phyloP scores from a whole-genome alignment of 2,888 invertebrate genomes.

The Ectemnius cavifrons region DNA sequence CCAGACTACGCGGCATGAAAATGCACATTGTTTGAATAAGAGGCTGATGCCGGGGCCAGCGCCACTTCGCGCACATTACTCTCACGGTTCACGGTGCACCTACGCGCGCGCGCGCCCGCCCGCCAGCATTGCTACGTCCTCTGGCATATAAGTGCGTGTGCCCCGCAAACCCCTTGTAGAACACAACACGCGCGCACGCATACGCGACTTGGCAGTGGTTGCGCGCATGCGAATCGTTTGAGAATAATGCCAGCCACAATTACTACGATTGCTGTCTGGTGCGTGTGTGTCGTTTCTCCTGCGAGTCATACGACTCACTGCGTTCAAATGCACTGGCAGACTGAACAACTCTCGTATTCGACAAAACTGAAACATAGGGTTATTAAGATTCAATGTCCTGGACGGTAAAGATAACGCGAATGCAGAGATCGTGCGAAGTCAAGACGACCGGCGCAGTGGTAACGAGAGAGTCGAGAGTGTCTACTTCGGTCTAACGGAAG shows the following conservation, averaged over 20 bases:
- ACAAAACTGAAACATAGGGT: neutral
- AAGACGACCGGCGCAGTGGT: no score
- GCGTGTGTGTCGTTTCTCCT: no score
- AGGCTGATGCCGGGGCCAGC: conserved; percentile 13
- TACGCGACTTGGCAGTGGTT: conserved; percentile 19
- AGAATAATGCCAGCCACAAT: conserved; percentile 64
- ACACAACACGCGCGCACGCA: conserved; percentile 37
- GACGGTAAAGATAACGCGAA: no score
- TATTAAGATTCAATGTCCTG: no score
- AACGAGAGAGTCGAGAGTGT: conserved; percentile 12
- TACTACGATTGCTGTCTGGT: conserved; percentile 36
- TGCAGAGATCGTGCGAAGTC: no score
- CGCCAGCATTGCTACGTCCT: conserved; percentile 11
- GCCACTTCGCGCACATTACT: conserved; percentile 48
- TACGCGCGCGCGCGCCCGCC: no score
- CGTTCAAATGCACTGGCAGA: no score
- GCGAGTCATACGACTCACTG: no score
- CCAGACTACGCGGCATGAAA: conserved; percentile 7
- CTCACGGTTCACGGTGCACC: conserved; percentile 44
- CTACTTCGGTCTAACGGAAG: conserved; percentile 56
- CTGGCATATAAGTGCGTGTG: conserved; percentile 46
- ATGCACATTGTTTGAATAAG: neutral
- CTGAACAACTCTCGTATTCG: neutral
- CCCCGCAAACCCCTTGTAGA: conserved; percentile 54
- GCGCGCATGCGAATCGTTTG: conserved; percentile 61